A percentile compares a stretch with the other conserved stretches of the same genome.
Conservation (phyloP, 2,797 vertebrate genomes). For the Alcedo atthis region DNA sequence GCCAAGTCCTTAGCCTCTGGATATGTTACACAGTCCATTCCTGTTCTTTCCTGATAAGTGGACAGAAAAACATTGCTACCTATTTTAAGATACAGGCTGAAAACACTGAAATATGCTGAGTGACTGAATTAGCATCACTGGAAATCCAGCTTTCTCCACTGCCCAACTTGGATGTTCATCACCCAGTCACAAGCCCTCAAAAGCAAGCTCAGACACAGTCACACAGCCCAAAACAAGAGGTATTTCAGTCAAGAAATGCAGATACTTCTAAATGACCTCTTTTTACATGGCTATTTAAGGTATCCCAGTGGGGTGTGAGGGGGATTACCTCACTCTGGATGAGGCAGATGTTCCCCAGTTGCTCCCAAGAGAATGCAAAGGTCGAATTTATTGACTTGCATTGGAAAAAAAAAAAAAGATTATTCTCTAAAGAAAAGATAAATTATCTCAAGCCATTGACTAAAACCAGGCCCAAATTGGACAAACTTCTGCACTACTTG, state of each 20-base stretch:
- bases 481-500: neutral
- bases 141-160: neutral
- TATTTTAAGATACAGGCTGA: neutral
- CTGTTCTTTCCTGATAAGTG: neutral
- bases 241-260: fast-evolving
- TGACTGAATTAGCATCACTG: neutral
- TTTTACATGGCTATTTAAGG: neutral
- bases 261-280: neutral
- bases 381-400: constrained; percentile 11
- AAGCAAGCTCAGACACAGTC: neutral
- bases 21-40: neutral
- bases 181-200: neutral
- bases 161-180: neutral
- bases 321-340: neutral
- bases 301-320: fast-evolving
- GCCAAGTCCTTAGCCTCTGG: neutral
- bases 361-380: neutral
- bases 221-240: neutral
- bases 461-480: neutral
- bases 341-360: neutral
- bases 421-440: no score
- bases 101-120: neutral
- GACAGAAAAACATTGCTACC: neutral
- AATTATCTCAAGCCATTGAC: neutral
- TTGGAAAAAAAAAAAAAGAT: no score